Evolutionary conservation across 2,888 invertebrate species (phyloP).

Genomic region (Drosophila borborema): DNA sequence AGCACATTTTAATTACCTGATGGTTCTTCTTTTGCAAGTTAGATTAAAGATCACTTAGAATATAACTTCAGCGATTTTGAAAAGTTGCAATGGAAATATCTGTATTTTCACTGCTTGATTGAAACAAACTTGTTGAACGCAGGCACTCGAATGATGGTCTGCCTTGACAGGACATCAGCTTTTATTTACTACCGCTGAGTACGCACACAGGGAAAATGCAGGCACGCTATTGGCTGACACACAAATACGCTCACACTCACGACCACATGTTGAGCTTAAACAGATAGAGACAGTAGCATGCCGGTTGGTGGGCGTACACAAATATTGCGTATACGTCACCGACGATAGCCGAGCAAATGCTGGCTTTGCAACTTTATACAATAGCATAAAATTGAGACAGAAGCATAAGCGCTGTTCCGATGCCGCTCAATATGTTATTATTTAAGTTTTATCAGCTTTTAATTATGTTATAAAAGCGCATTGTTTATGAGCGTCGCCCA

Average conservation of each 20-base stretch:
- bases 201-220: conserved; percentile 45
- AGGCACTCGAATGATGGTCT: conserved; percentile 79
- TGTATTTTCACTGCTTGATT: conserved; percentile 31
- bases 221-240: conserved; percentile 66
- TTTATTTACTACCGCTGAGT: conserved; percentile 74
- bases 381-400: conserved; percentile 29
- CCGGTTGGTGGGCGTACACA: conserved; percentile 70
- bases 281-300: conserved; percentile 19
- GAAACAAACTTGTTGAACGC: conserved; percentile 70
- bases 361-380: conserved; percentile 54
- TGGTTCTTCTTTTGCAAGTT: neutral
- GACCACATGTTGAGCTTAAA: conserved; percentile 75
- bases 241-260: neutral
- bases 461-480: conserved; percentile 74
- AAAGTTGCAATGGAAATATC: neutral
- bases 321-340: conserved; percentile 74
- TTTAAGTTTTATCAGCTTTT: conserved; percentile 75
- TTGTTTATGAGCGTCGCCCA: conserved; percentile 63
- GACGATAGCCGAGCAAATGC: conserved; percentile 27
- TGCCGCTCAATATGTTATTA: conserved; percentile 66
- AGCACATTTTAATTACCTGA: conserved; percentile 27
- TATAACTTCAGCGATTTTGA: conserved; percentile 7
- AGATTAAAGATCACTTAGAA: conserved; percentile 12
- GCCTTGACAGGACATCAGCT: conserved; percentile 75
- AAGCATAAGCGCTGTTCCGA: conserved; percentile 26